These are phyloP conservation scores for Sinocyclocheilus anshuiensis DNA, from an alignment of 2,113 vertebrate species.

Conservation along the genomic window DNA sequence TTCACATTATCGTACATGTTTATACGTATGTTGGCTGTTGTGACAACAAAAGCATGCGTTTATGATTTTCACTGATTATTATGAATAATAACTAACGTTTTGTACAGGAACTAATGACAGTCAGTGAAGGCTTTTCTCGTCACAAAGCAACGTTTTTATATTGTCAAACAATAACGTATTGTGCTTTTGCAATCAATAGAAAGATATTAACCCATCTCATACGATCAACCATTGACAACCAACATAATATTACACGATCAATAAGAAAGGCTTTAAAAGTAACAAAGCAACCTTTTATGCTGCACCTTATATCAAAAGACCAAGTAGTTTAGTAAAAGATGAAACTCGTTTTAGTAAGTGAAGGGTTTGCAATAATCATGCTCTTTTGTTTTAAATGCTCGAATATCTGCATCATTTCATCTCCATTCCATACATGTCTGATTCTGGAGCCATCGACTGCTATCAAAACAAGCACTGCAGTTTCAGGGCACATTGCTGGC, in stretches of 20 bases:
- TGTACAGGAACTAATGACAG: background rate
- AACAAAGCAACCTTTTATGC: slow-evolving; percentile 62
- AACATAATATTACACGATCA: slow-evolving; percentile 46
- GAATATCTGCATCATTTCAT: slow-evolving; percentile 42
- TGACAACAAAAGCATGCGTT: background rate
- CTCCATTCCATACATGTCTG: slow-evolving; percentile 60
- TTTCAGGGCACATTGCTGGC: slow-evolving; percentile 63
- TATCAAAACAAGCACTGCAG: slow-evolving; percentile 64
- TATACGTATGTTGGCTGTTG: background rate
- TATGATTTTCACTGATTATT: background rate
- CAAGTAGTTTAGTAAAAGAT: slow-evolving; percentile 66
- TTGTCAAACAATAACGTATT: slow-evolving; percentile 50
- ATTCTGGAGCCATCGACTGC: slow-evolving; percentile 61
- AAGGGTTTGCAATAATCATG: slow-evolving; percentile 74
- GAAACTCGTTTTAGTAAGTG: slow-evolving; percentile 65
- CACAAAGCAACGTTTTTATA: slow-evolving; percentile 59
- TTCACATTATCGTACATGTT: background rate
- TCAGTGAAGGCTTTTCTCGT: slow-evolving; percentile 49
- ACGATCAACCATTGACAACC: slow-evolving; percentile 44
- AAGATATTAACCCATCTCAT: background rate
- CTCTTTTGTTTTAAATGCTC: slow-evolving; percentile 54
- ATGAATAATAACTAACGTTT: background rate
- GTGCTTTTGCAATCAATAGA: background rate
- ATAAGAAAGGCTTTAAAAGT: slow-evolving; percentile 66
- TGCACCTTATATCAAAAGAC: slow-evolving; percentile 67